A percentile compares a stretch with the other conserved stretches of the same genome.
Evolutionary conservation across 2,888 invertebrate species (phyloP).

Genomic region (Miltochrista miniata): DNA sequence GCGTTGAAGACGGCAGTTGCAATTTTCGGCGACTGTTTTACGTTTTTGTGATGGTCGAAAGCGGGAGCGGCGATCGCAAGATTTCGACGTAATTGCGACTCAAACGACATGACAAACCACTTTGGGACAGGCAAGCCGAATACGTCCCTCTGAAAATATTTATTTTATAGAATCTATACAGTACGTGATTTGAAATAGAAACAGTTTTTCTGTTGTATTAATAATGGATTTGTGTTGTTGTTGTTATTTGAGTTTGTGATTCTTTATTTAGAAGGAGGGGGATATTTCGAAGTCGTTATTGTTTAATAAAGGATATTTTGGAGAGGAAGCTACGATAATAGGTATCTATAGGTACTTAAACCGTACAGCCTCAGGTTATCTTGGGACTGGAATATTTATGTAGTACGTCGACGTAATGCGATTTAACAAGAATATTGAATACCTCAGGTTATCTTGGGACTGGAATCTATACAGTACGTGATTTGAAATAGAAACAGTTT

Average conservation of each 20-base stretch:
- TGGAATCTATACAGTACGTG: constrained; percentile 10
- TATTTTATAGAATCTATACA: constrained; percentile 18
- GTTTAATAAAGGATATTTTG: too few species aligned
- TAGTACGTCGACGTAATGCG: too few species aligned
- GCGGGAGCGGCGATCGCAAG: constrained; percentile 28
- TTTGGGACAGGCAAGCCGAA: constrained; percentile 31
- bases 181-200: constrained; percentile 4
- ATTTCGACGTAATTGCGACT: constrained; percentile 53
- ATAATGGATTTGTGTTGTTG: not conserved
- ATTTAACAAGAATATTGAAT: too few species aligned
- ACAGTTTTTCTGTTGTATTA: not conserved
- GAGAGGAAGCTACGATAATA: too few species aligned
- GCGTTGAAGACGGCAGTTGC: constrained; percentile 59
- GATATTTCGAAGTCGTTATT: too few species aligned
- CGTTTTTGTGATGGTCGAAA: constrained; percentile 49
- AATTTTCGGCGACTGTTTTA: constrained; percentile 61
- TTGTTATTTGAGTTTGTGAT: not conserved
- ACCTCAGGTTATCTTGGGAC: too few species aligned
- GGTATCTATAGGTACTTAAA: too few species aligned
- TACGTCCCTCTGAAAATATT: constrained; percentile 30
- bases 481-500: constrained; percentile 1
- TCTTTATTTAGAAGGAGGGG: not conserved
- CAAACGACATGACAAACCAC: constrained; percentile 41
- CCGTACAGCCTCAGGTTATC: too few species aligned
- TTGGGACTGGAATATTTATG: too few species aligned